Base-by-base conservation (phyloP, 2,888 invertebrate species). In the Andrena camellia region DNA sequence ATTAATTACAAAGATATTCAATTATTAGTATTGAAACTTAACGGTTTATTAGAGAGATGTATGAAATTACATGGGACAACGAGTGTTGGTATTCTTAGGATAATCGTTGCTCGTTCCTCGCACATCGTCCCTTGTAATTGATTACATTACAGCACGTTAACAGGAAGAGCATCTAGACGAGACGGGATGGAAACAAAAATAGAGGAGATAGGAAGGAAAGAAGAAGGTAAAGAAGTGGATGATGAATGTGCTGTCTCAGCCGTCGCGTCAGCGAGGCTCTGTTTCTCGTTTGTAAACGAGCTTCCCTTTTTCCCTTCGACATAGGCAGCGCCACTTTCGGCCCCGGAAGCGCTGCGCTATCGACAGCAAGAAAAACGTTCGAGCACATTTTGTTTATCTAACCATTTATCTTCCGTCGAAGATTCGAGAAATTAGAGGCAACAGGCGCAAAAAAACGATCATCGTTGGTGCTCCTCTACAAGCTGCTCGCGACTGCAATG, bases 241-340 rank as follows among this genome's bases (percentile, higher is more conserved):
- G 93, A 92, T 91, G 91, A 92, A 92, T 92, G 91, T 89, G 89
- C 91, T 88, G 88, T 91, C 91, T 92, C 89, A 90, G 90, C 88
- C 87, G 85, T 90, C 88, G 90, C 91, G 92, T 92, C 92, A 91
- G 91, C 91, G 89, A 90, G 89, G 90, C 90, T 92, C 92, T 92
- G 91, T 92, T 91, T 90, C 91, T 90, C 91, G 91, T 92, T 92
- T 92, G 92, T 92, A 92, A 91, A 90, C 90, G 89, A 88, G 89
- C 90, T 82, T 81, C 85, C 80, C 77, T 86, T 86, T 83, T 83
- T 85, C 71, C 70, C 67, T 54, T 52, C 72, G 69, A 42, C 67
- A 35, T 52, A 66, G 66, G 72, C 59, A 69, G 52, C 72, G 63
- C 74, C 81, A 81, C 79, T 84, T 71, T 78, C 84, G 74, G 52